Evolutionary conservation across 2,797 vertebrate species (phyloP).

Genomic region (Catharus ustulatus): DNA sequence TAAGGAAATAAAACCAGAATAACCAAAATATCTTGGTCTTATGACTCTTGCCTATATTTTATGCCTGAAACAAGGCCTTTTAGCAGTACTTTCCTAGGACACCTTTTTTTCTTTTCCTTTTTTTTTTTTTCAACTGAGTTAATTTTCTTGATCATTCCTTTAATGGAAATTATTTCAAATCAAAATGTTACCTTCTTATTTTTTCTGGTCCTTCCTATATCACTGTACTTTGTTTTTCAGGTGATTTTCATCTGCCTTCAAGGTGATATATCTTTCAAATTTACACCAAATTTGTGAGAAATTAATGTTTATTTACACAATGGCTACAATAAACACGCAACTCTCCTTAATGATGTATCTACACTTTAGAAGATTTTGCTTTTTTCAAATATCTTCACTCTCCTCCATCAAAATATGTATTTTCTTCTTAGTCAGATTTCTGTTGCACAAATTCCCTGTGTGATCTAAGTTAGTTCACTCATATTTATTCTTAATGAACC

Average conservation of each 20-base stretch:
- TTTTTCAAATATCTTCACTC: not conserved
- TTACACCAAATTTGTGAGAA: not conserved
- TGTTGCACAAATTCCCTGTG: not conserved
- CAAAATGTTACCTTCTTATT: not conserved
- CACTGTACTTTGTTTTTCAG: not conserved
- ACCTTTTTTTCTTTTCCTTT: rapidly evolving
- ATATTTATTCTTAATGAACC: not conserved
- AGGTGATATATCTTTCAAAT: not conserved
- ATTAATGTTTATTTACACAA: not conserved
- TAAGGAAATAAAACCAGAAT: not conserved
- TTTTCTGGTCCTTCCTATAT: not conserved
- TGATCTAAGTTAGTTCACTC: not conserved
- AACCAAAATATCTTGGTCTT: not conserved
- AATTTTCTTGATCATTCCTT: not conserved
- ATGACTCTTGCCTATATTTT: not conserved
- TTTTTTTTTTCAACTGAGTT: not conserved
- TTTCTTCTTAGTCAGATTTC: not conserved
- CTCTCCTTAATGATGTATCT: not conserved
- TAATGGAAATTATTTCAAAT: not conserved
- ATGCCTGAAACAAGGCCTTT: not conserved
- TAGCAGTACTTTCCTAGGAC: not conserved
- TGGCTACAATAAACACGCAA: not conserved
- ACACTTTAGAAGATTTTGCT: not conserved
- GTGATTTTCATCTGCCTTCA: not conserved
- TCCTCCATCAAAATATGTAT: not conserved